Conservation (phyloP, 2,888 invertebrate species). For the Drosophila paucipuncta region DNA sequence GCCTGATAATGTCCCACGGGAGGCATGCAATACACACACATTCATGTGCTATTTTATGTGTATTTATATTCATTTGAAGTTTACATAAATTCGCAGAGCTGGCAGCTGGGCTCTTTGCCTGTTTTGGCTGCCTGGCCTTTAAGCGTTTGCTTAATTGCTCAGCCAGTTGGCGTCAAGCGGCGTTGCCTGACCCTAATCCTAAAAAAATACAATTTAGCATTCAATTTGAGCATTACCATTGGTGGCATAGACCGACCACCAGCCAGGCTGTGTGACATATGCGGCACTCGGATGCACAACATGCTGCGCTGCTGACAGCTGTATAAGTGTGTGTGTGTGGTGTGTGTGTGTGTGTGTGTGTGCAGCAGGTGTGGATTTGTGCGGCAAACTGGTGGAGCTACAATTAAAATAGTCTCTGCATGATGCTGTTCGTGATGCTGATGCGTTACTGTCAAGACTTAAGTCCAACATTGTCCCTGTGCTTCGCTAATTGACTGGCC, state of each 20-base stretch:
- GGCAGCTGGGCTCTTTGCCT: conserved; percentile 33
- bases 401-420: conserved; percentile 43
- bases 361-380: conserved; percentile 37
- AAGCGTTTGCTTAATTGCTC: conserved; percentile 72
- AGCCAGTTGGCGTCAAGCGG: conserved; percentile 73
- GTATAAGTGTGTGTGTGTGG: neutral
- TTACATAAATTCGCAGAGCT: conserved; percentile 62
- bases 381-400: conserved; percentile 16
- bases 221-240: conserved; percentile 33
- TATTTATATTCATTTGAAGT: conserved; percentile 45
- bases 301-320: conserved; percentile 36
- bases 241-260: conserved; percentile 38
- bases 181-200: conserved; percentile 12
- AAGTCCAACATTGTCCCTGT: conserved; percentile 28
- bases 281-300: conserved; percentile 14
- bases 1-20: conserved; percentile 12
- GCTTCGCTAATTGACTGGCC: conserved; percentile 38
- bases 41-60: conserved; percentile 9
- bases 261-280: conserved; percentile 44
- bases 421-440: conserved; percentile 11
- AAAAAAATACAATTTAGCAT: conserved; percentile 40
- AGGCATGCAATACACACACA: neutral
- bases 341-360: conserved; percentile 6
- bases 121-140: conserved; percentile 24
- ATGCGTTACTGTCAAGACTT: conserved; percentile 38